These are phyloP conservation scores for Portunus trituberculatus DNA, from an alignment of 1,140 invertebrate species.

Conservation along the genomic window DNA sequence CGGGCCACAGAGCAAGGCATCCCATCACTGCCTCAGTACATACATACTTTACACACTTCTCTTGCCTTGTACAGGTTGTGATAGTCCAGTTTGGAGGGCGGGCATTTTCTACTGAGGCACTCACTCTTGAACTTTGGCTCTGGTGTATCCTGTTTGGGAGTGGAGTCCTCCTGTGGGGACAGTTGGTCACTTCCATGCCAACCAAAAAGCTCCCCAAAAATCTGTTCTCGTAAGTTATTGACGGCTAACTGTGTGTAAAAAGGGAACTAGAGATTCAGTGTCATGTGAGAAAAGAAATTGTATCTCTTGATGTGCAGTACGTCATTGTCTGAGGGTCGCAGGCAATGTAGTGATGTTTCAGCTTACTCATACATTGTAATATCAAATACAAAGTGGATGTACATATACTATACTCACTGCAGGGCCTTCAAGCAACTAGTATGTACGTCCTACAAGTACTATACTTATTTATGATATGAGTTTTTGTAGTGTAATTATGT, in stretches of 20 bases:
- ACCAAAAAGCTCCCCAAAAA: constrained; percentile 96
- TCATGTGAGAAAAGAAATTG: neutral
- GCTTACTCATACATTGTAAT: neutral
- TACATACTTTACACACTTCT: neutral
- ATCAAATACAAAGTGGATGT: neutral
- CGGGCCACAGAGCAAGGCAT: too few relatives aligned
- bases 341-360: neutral
- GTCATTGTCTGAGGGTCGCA: neutral
- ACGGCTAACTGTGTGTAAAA: neutral
- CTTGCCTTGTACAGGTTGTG: constrained; percentile 86
- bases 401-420: neutral
- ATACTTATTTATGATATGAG: neutral
- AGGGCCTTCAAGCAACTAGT: neutral
- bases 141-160: constrained; percentile 99
- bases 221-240: constrained; percentile 89
- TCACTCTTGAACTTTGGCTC: constrained; percentile 97
- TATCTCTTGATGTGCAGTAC: neutral
- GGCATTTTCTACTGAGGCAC: constrained; percentile 95
- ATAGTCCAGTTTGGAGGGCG: constrained; percentile 98
- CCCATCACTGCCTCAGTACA: neutral
- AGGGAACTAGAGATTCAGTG: neutral
- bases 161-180: constrained; percentile 97
- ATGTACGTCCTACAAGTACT: neutral
- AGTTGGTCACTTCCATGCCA: constrained; percentile 97
- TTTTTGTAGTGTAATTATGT: neutral